These are phyloP conservation scores for Sarcoramphus papa DNA, from an alignment of 2,797 vertebrate genomes.

Conservation along the genomic window DNA sequence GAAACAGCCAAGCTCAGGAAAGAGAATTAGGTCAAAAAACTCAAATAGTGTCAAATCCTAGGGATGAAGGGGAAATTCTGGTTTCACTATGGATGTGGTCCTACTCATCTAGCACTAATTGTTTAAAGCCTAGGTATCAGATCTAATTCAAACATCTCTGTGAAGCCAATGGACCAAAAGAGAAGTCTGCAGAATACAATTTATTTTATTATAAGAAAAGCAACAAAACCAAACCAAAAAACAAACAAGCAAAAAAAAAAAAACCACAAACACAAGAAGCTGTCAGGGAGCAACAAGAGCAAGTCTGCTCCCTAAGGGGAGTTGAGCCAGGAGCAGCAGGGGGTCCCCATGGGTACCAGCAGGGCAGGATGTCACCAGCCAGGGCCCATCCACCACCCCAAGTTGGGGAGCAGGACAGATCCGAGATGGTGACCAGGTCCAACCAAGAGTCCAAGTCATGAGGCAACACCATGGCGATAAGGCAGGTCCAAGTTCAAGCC, in stretches of 20 bases:
- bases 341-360: too few relatives aligned
- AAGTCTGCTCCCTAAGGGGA: neutral
- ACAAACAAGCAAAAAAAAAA: neutral
- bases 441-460: neutral
- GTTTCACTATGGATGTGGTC: neutral
- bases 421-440: accelerated
- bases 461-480: neutral
- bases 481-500: neutral
- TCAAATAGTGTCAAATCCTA: neutral
- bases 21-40: neutral
- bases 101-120: neutral
- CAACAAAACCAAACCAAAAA: neutral
- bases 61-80: neutral
- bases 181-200: neutral
- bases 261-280: too few relatives aligned
- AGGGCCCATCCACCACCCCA: accelerated
- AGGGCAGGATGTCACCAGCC: neutral
- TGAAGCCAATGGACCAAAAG: neutral
- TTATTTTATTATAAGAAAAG: neutral
- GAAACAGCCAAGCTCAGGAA: neutral
- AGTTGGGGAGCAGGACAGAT: neutral
- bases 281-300: neutral
- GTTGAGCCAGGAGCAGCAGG: accelerated
- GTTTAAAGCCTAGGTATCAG: neutral
- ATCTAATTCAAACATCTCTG: neutral